Evolutionary conservation across 1,140 invertebrate genomes (phyloP).

Genomic region (Mizuhopecten yessoensis): DNA sequence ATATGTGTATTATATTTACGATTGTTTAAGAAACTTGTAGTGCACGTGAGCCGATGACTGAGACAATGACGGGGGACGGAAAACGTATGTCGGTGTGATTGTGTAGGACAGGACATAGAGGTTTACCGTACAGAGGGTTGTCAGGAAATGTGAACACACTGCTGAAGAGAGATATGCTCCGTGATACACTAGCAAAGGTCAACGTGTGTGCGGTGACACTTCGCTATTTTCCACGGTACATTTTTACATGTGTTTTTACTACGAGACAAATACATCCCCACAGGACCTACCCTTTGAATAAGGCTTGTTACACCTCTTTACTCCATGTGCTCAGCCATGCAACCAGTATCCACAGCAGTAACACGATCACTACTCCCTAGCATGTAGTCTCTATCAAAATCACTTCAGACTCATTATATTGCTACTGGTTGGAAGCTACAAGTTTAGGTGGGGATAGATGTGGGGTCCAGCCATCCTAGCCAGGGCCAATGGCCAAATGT

Average conservation of each 20-base stretch:
- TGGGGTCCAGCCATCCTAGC: background rate
- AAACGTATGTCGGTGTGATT: background rate
- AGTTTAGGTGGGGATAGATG: background rate
- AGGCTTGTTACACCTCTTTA: constrained; percentile 6
- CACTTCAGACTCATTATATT: background rate
- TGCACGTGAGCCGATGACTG: background rate
- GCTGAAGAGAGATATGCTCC: background rate
- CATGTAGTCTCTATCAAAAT: background rate
- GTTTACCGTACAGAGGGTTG: background rate
- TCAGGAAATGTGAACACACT: background rate
- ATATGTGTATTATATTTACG: too few species aligned
- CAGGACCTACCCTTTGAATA: background rate
- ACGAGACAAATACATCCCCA: background rate
- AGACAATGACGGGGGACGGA: background rate
- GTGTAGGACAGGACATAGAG: background rate
- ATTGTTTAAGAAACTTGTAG: too few species aligned
- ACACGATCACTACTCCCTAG: background rate
- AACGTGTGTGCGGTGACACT: constrained; percentile 2
- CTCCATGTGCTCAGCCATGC: background rate
- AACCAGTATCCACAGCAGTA: background rate
- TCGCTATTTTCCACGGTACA: background rate
- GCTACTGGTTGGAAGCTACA: background rate
- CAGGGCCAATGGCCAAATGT: background rate
- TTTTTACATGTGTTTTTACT: constrained; percentile 35
- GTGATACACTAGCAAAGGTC: constrained; percentile 1